Evolutionary conservation across 2,888 invertebrate genomes (phyloP), one percentile per base, ranked within the genome.

Genomic region (Patella depressa): DNA sequence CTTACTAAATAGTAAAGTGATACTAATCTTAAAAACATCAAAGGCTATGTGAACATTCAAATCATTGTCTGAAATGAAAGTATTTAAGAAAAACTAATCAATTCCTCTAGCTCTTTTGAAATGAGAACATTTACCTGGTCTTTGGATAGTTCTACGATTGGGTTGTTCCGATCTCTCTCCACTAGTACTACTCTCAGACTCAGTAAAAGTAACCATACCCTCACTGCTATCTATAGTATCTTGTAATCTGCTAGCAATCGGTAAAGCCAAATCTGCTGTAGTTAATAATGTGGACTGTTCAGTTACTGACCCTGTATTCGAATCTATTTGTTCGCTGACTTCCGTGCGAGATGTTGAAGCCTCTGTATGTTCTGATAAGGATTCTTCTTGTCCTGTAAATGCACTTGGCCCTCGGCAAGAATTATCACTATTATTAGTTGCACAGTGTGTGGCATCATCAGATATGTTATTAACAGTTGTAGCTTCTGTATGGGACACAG

Each of bases 181-280:
- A 17, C 55, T 54, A 3, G 53, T 55, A 53, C 55, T 55, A 19
- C 54, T 55, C 53, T 29, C 55, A 17, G 54, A 73, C 17, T 73
- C 73, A 14, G 73, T 24, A 54, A 73, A 73, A 24, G 73, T 54
- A 54, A 54, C 73, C 73, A 73, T 73, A 17, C 53, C 73, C 54
- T 54, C 73, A 73, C 53, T 55, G 29, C 54, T 73, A 73, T 73
- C 73, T 55, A 53, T 55, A 55, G 17, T 73, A 17, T 73, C 73
- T 54, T 29, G 17, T 24, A 15, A 12, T 53, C 4, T 45, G 19
- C 72, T 72, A 19, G 12, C 53, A 45, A 72, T 45, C 11, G n/a
- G n/a, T 53, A 14, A 53, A 53, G n/a, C 17, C 17, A n/a, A 3
- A n/a, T 15, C 45, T 53, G 53, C 72, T 72, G 72, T 45, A 45